These are phyloP conservation scores for Megalurothrips usitatus DNA, from an alignment of 2,888 invertebrate genomes.

Conservation along the genomic window DNA sequence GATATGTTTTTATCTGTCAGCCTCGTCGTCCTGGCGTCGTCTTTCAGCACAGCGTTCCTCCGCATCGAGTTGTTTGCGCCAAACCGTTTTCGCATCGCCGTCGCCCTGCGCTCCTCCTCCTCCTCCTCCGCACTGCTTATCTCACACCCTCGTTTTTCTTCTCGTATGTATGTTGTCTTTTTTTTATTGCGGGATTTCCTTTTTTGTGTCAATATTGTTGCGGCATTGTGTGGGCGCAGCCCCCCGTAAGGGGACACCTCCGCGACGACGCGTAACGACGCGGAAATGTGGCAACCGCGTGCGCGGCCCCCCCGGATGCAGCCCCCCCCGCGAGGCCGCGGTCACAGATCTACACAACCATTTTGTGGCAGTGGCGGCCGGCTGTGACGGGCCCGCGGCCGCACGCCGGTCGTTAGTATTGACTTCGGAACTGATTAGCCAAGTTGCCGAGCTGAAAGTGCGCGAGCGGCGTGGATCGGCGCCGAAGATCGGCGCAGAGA, in stretches of 20 bases:
- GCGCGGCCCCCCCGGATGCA: too few species aligned
- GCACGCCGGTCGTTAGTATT: too few species aligned
- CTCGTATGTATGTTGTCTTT: background rate
- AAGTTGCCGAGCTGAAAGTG: too few species aligned
- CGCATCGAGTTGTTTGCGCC: background rate
- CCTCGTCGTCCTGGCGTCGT: background rate
- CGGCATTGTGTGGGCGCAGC: background rate
- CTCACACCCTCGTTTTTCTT: background rate
- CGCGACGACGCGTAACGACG: too few species aligned
- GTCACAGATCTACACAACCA: too few species aligned
- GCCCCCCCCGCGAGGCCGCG: too few species aligned
- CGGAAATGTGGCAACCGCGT: too few species aligned
- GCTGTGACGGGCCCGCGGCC: too few species aligned
- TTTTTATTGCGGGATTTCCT: background rate
- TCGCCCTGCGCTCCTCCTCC: background rate
- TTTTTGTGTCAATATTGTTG: constrained; percentile 26
- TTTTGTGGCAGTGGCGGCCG: too few species aligned
- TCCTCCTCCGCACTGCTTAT: background rate
- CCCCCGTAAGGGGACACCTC: background rate
- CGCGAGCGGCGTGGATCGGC: too few species aligned
- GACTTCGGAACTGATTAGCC: too few species aligned
- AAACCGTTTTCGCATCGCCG: background rate
- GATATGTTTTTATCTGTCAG: constrained; percentile 25
- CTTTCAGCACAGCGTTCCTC: background rate
- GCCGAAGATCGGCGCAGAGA: too few species aligned